Percentiles rank a stretch among this genome's conserved stretches.
phyloP scores from a whole-genome alignment of 1,140 invertebrate genomes.

The Maconellicoccus hirsutus region DNA sequence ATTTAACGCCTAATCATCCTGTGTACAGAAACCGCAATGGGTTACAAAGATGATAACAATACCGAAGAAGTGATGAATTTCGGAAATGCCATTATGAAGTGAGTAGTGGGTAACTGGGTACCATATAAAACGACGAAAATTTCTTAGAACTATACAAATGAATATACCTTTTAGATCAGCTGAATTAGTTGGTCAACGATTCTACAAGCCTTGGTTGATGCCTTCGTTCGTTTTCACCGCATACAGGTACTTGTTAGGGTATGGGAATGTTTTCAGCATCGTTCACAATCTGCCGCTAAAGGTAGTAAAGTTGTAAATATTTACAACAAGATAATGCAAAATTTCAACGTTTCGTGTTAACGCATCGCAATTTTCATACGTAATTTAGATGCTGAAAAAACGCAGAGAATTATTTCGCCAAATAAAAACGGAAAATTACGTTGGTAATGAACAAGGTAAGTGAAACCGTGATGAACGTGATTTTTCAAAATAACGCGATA shows the following conservation, averaged over 20 bases:
- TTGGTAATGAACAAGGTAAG: neutral
- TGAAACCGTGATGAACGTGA: neutral
- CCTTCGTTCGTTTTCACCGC: neutral
- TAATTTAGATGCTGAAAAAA: constrained; percentile 1
- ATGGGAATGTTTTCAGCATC: neutral
- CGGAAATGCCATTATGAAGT: constrained; percentile 28
- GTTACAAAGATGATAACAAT: constrained; percentile 60
- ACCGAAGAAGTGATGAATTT: constrained; percentile 39
- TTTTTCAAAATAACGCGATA: too few species aligned
- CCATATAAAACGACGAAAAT: neutral
- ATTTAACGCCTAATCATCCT: neutral
- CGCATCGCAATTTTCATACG: neutral
- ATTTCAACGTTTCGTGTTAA: neutral
- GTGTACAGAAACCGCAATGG: constrained; percentile 69
- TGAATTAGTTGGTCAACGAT: constrained; percentile 19
- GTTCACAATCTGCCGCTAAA: neutral
- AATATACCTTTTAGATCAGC: constrained; percentile 22
- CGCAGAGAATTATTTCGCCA: neutral
- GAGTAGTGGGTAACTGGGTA: neutral
- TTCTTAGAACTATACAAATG: neutral
- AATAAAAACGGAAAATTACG: neutral
- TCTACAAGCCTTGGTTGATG: neutral
- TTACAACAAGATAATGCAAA: neutral
- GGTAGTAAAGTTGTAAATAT: neutral
- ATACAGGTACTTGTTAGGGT: neutral